phyloP scores from a whole-genome alignment of 1,140 invertebrate species.

The Drosophila tristis region DNA sequence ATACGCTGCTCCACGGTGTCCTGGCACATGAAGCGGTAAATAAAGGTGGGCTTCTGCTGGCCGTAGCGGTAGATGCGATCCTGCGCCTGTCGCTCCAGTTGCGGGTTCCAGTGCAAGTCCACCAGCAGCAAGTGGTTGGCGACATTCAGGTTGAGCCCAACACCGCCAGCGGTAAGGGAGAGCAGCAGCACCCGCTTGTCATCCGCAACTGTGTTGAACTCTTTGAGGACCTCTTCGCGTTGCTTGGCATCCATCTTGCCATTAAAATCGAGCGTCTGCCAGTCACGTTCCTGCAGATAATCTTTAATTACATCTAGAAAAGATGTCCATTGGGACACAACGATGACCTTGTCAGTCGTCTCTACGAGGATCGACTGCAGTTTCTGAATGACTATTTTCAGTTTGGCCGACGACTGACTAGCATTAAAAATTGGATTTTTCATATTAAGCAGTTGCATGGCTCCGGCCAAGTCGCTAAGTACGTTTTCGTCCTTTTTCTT shows the following conservation, averaged over 20 bases:
- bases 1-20: conserved; percentile 94
- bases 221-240: conserved; percentile 31
- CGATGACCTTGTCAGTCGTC: conserved; percentile 55
- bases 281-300: conserved; percentile 18
- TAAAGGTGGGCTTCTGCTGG: conserved; percentile 45
- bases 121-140: conserved; percentile 59
- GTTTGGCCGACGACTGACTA: conserved; percentile 28
- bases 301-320: conserved; percentile 34
- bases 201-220: conserved; percentile 31
- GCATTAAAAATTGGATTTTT: conserved; percentile 60
- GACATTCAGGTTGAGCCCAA: conserved; percentile 60
- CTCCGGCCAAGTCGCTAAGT: conserved; percentile 1
- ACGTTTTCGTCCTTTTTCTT: too few relatives aligned
- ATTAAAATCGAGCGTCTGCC: conserved; percentile 44
- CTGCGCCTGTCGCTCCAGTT: conserved; percentile 57
- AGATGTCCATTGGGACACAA: conserved; percentile 53
- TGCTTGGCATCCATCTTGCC: conserved; percentile 31
- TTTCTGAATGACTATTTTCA: conserved; percentile 25
- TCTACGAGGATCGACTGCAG: conserved; percentile 31
- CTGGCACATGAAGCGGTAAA: conserved; percentile 89
- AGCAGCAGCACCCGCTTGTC: conserved; percentile 44
- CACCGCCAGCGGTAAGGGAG: conserved; percentile 56
- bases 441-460: conserved; percentile 28
- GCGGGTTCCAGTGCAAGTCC: conserved; percentile 64
- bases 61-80: conserved; percentile 68